A percentile compares a stretch with the other conserved stretches of the same genome.
phyloP scores from a whole-genome alignment of 2,797 vertebrate species.

The Nannoperca australis region DNA sequence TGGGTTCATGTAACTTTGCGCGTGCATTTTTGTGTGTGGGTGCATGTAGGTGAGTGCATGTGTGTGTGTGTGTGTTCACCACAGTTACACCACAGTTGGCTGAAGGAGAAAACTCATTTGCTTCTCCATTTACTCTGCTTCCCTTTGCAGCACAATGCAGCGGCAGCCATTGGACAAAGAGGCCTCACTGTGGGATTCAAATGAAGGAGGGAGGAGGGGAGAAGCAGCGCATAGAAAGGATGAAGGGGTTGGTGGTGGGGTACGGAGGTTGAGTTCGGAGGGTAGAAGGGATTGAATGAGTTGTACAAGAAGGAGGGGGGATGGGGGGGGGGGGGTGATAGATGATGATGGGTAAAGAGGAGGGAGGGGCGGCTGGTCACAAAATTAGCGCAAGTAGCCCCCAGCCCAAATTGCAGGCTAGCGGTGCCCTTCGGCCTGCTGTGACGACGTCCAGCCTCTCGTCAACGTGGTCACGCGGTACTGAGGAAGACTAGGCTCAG shows the following conservation, averaged over 20 bases:
- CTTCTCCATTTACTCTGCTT: slow-evolving; percentile 74
- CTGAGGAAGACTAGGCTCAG: slow-evolving; percentile 49
- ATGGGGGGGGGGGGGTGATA: slow-evolving; percentile 29
- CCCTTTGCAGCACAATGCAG: slow-evolving; percentile 71
- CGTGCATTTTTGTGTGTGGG: slow-evolving; percentile 18
- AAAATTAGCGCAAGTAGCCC: slow-evolving; percentile 34
- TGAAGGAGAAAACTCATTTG: slow-evolving; percentile 69
- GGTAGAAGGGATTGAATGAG: slow-evolving; percentile 45
- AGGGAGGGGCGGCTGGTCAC: slow-evolving; percentile 39
- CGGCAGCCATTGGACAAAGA: slow-evolving; percentile 74
- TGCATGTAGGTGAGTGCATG: slow-evolving; percentile 4
- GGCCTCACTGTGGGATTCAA: slow-evolving; percentile 80
- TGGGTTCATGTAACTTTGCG: not conserved
- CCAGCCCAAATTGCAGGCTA: slow-evolving; percentile 47
- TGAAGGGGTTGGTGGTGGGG: slow-evolving; percentile 43
- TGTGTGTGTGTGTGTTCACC: slow-evolving; percentile 21
- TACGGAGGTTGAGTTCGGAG: slow-evolving; percentile 52
- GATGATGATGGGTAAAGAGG: slow-evolving; percentile 48
- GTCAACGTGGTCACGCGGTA: slow-evolving; percentile 60
- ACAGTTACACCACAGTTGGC: slow-evolving; percentile 32
- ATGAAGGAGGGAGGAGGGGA: slow-evolving; percentile 56
- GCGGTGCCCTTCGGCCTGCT: slow-evolving; percentile 58
- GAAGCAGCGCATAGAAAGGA: slow-evolving; percentile 19
- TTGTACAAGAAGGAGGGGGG: slow-evolving; percentile 20
- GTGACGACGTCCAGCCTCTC: slow-evolving; percentile 54